These are phyloP conservation scores for Brachirus orientalis DNA, from an alignment of 2,113 vertebrate genomes.

Conservation along the genomic window DNA sequence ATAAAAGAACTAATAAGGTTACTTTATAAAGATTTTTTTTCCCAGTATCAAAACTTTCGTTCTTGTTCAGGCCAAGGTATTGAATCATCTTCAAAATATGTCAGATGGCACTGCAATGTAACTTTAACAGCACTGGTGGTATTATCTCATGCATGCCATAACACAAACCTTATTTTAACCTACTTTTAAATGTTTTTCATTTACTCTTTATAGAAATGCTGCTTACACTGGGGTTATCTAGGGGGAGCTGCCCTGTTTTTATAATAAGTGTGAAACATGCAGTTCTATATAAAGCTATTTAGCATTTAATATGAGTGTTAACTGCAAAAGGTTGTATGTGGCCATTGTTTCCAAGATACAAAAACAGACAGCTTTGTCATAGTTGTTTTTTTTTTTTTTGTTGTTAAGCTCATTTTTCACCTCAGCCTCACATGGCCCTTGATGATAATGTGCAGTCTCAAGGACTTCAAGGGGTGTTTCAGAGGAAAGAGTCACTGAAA, in stretches of 20 bases:
- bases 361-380: conserved; percentile 50
- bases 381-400: conserved; percentile 56
- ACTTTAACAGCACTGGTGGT: not conserved
- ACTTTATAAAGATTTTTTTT: too few relatives aligned
- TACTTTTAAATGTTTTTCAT: conserved; percentile 40
- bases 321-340: conserved; percentile 32
- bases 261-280: conserved; percentile 38
- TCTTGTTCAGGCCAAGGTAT: conserved; percentile 35
- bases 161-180: conserved; percentile 45
- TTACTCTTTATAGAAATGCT: conserved; percentile 60
- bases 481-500: conserved; percentile 44
- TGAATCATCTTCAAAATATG: conserved; percentile 52
- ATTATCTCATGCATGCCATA: conserved; percentile 17
- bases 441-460: conserved; percentile 49
- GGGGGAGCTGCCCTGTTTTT: conserved; percentile 67
- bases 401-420: conserved; percentile 52
- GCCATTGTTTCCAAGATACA: conserved; percentile 46
- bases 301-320: conserved; percentile 33
- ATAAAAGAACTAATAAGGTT: too few relatives aligned
- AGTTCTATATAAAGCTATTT: conserved; percentile 30
- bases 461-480: conserved; percentile 48
- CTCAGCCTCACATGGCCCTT: conserved; percentile 51
- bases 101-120: conserved; percentile 7
- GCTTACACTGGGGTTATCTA: conserved; percentile 59
- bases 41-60: conserved; percentile 52